Conservation (phyloP, 2,888 invertebrate species). For the Caenorhabditis sp. region DNA sequence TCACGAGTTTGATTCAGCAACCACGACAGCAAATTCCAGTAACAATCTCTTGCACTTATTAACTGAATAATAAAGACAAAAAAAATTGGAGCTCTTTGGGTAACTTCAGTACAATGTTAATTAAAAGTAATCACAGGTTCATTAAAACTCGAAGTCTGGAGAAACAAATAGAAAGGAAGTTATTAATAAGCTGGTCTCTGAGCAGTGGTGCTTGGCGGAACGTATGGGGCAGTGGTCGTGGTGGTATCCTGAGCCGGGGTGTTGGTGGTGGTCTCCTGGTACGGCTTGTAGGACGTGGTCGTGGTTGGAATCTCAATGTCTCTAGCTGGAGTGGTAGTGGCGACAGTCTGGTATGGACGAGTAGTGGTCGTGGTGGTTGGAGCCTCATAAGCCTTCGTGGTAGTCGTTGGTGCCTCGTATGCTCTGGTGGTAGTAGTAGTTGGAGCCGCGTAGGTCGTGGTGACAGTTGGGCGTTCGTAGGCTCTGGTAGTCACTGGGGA, state of each 20-base stretch:
- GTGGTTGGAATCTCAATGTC: slow-evolving; percentile 35
- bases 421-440: slow-evolving; percentile 18
- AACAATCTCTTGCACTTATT: too few relatives aligned
- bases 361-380: slow-evolving; percentile 26
- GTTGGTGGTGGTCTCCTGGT: slow-evolving; percentile 11
- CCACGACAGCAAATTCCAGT: too few relatives aligned
- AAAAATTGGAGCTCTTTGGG: not conserved
- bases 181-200: slow-evolving; percentile 6
- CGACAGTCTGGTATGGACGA: slow-evolving; percentile 18
- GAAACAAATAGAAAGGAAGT: slow-evolving; percentile 3
- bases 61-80: too few relatives aligned
- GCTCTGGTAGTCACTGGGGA: slow-evolving; percentile 8
- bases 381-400: slow-evolving; percentile 1
- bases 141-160: not conserved
- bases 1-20: too few relatives aligned
- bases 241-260: slow-evolving; percentile 15
- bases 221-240: slow-evolving; percentile 30
- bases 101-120: not conserved
- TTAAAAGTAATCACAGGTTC: not conserved
- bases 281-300: slow-evolving; percentile 1
- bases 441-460: slow-evolving; percentile 8
- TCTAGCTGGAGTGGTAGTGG: slow-evolving; percentile 18
- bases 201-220: slow-evolving; percentile 29
- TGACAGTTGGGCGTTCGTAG: slow-evolving; percentile 9
- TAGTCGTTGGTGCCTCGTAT: slow-evolving; percentile 13